Conservation (phyloP, 2,797 vertebrate species). For the Falco peregrinus region DNA sequence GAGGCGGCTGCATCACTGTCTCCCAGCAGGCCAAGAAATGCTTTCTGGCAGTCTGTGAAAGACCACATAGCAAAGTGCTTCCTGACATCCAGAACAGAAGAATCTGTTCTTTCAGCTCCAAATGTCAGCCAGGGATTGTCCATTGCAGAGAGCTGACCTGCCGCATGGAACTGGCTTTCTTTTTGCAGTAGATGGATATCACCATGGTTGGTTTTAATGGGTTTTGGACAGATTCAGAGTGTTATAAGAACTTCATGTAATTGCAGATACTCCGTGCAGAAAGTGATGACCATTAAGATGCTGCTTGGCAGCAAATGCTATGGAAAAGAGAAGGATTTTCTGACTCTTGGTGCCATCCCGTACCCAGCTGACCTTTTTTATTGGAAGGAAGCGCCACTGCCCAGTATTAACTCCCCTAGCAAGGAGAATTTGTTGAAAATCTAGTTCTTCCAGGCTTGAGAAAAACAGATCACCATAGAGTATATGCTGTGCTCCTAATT, state of each 20-base stretch:
- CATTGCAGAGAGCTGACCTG: neutral
- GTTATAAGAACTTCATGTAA: neutral
- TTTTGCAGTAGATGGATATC: neutral
- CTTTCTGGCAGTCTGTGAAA: neutral
- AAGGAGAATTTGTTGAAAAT: neutral
- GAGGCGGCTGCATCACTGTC: neutral
- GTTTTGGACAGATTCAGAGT: neutral
- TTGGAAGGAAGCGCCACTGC: neutral
- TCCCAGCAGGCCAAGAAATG: neutral
- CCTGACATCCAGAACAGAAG: neutral
- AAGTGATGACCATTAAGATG: neutral
- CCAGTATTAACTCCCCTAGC: neutral
- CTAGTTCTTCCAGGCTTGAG: neutral
- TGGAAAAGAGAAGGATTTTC: neutral
- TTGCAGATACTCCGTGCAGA: neutral
- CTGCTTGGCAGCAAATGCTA: neutral
- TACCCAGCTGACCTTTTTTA: neutral
- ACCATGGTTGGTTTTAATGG: neutral
- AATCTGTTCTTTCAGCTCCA: neutral
- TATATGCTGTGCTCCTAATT: neutral
- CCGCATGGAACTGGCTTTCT: neutral
- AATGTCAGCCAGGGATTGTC: neutral
- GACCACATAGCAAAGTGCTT: neutral
- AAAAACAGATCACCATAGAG: neutral
- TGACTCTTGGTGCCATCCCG: neutral